These are phyloP conservation scores for Alviniconcha strummeri DNA, from an alignment of 2,888 invertebrate species.

Conservation along the genomic window DNA sequence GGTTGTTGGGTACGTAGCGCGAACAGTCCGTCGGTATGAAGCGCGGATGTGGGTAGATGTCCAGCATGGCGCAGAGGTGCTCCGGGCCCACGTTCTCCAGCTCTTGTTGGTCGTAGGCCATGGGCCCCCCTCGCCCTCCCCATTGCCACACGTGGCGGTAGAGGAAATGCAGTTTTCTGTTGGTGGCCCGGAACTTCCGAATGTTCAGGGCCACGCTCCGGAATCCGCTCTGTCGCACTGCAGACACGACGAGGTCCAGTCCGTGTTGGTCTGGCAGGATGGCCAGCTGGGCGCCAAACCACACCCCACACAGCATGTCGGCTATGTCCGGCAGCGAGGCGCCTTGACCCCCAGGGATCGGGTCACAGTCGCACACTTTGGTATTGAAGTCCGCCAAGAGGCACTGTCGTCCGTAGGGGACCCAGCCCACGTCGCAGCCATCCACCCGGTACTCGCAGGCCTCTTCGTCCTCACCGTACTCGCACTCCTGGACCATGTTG, in stretches of 20 bases:
- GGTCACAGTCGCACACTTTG: not conserved
- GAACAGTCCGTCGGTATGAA: conserved; percentile 6
- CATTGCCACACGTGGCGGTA: conserved; percentile 19
- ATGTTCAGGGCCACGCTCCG: not conserved
- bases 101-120: not conserved
- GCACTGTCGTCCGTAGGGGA: not conserved
- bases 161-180: not conserved
- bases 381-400: not conserved
- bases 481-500: conserved; percentile 18
- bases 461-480: conserved; percentile 9
- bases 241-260: not conserved
- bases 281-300: not conserved
- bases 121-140: conserved; percentile 10
- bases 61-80: not conserved
- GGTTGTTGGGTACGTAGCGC: no score
- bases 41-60: not conserved
- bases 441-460: conserved; percentile 9
- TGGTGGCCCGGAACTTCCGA: not conserved
- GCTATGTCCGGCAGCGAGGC: not conserved
- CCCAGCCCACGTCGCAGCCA: conserved; percentile 15
- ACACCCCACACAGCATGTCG: not conserved
- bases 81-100: not conserved
- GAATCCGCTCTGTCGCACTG: not conserved
- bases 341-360: not conserved
- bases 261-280: not conserved